Evolutionary conservation across 2,888 invertebrate genomes (phyloP).

Genomic region (Coleophora flavipennella): DNA sequence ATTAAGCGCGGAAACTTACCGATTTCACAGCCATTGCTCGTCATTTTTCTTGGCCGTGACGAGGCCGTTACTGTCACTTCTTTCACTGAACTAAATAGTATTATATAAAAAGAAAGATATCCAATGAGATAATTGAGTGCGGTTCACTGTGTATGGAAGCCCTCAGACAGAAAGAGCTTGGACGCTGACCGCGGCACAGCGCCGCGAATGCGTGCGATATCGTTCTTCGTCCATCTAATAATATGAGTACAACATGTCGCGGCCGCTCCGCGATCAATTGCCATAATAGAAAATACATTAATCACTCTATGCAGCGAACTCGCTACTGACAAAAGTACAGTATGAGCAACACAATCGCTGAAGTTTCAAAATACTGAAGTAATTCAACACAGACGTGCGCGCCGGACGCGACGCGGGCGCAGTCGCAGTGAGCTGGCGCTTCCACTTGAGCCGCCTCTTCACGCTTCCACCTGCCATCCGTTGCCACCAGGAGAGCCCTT

Average conservation of each 20-base stretch:
- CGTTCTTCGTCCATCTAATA: conserved; percentile 45
- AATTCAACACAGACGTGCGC: conserved; percentile 42
- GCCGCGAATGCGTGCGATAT: conserved; percentile 38
- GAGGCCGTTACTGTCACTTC: conserved; percentile 10
- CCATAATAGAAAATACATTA: conserved; percentile 59
- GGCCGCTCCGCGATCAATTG: conserved; percentile 61
- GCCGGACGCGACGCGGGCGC: conserved; percentile 16
- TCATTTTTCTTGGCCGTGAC: conserved; percentile 24
- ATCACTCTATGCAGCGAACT: conserved; percentile 43
- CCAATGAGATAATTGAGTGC: too few species aligned
- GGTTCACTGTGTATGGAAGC: too few species aligned
- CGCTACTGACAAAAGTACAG: conserved; percentile 19
- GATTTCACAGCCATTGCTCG: conserved; percentile 22
- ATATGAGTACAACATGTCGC: conserved; percentile 57
- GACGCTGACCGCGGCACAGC: conserved; percentile 19
- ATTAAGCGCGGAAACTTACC: conserved; percentile 23
- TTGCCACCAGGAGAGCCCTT: too few species aligned
- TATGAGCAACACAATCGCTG: conserved; percentile 39
- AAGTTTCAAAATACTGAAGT: conserved; percentile 53
- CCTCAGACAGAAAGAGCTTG: too few species aligned
- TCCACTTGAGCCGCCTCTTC: neutral
- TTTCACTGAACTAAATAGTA: conserved; percentile 19
- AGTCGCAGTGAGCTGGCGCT: neutral
- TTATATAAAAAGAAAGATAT: conserved; percentile 10
- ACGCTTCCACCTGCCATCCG: too few species aligned